A percentile compares a stretch with the other conserved stretches of the same genome.
These are phyloP conservation scores for Coleophora deauratella DNA, from an alignment of 2,888 invertebrate species.

Conservation along the genomic window DNA sequence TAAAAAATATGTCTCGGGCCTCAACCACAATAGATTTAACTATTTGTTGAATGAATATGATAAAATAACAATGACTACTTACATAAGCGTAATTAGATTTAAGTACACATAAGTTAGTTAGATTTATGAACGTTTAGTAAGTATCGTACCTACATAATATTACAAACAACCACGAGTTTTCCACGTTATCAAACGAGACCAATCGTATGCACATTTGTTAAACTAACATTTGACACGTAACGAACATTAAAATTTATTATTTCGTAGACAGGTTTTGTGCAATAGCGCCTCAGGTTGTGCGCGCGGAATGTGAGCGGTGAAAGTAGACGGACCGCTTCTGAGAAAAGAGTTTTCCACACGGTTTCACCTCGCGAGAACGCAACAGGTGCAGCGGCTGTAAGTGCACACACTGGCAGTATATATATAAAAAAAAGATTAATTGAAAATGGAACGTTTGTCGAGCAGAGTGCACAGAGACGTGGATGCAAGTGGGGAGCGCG, in stretches of 20 bases:
- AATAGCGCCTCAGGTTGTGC: constrained; percentile 28
- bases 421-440: constrained; percentile 7
- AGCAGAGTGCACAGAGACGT: constrained; percentile 35
- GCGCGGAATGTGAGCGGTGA: constrained; percentile 64
- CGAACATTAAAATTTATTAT: constrained; percentile 27
- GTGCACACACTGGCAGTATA: not conserved
- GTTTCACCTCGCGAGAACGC: constrained; percentile 64
- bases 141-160: too few relatives aligned
- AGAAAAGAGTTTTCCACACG: constrained; percentile 68
- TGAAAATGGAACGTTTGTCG: constrained; percentile 16
- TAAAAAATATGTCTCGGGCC: too few relatives aligned
- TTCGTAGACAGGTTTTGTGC: constrained; percentile 43
- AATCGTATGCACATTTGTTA: constrained; percentile 27
- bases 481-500: constrained; percentile 29
- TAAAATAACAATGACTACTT: too few relatives aligned
- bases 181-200: constrained; percentile 13
- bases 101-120: too few relatives aligned
- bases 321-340: constrained; percentile 63
- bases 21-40: too few relatives aligned
- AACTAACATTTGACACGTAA: constrained; percentile 39
- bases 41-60: too few relatives aligned
- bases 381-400: constrained; percentile 40
- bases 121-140: too few relatives aligned
- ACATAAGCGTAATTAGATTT: too few relatives aligned
- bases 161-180: constrained; percentile 10